Conservation (phyloP, 1,140 invertebrate genomes). For the Drosophila mayri region DNA sequence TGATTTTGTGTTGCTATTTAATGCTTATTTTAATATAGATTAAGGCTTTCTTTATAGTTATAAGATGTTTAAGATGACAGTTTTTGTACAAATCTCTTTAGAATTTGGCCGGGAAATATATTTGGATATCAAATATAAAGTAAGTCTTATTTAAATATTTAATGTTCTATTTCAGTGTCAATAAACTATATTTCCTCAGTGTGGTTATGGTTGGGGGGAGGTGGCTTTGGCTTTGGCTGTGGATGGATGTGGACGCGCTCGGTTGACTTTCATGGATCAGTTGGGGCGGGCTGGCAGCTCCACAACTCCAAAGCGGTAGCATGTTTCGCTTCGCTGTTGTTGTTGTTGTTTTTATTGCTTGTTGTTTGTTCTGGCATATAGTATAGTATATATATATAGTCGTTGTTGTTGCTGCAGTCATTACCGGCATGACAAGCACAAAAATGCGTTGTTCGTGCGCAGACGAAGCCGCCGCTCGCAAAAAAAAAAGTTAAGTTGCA, state of each 20-base stretch:
- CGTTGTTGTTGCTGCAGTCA: slow-evolving; percentile 58
- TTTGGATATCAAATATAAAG: neutral
- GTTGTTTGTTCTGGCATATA: slow-evolving; percentile 42
- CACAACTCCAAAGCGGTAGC: slow-evolving; percentile 69
- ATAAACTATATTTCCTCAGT: slow-evolving; percentile 4
- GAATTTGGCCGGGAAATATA: neutral
- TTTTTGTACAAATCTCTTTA: neutral
- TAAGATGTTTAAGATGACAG: neutral
- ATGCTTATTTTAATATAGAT: neutral
- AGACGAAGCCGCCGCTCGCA: slow-evolving; percentile 55
- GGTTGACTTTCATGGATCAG: slow-evolving; percentile 83
- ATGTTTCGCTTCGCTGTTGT: slow-evolving; percentile 53
- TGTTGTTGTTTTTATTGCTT: slow-evolving; percentile 30
- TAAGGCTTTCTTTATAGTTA: neutral
- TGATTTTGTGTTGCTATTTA: neutral
- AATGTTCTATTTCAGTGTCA: neutral
- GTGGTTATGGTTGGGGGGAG: slow-evolving; percentile 19
- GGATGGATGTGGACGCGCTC: slow-evolving; percentile 70
- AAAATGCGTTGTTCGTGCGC: slow-evolving; percentile 78
- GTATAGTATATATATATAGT: neutral
- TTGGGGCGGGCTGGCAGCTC: slow-evolving; percentile 69
- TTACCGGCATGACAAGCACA: slow-evolving; percentile 84
- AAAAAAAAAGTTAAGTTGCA: slow-evolving; percentile 62
- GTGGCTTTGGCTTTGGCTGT: slow-evolving; percentile 42
- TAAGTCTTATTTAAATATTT: neutral